Percentiles rank a stretch among this genome's conserved stretches.
phyloP scores from a whole-genome alignment of 2,113 vertebrate genomes.

The Pachypanchax playfairii region DNA sequence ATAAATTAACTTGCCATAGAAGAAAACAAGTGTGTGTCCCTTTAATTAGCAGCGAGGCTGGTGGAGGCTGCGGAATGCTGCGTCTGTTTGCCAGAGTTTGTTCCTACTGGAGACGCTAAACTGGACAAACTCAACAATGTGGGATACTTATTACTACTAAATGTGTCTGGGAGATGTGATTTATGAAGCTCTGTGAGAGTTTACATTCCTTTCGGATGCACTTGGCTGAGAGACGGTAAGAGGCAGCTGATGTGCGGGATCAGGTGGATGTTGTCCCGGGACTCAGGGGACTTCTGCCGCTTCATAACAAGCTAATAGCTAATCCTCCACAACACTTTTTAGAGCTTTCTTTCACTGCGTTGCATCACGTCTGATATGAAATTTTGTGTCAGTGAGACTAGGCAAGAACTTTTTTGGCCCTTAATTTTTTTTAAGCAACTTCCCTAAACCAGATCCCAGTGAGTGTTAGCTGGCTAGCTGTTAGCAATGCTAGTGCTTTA shows the following conservation, averaged over 20 bases:
- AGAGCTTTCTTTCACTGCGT: fast-evolving
- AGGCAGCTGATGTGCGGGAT: constrained; percentile 52
- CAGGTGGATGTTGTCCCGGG: constrained; percentile 72
- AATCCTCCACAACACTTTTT: neutral
- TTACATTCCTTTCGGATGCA: neutral
- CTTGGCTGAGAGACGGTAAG: constrained; percentile 63
- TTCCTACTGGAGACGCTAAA: constrained; percentile 68
- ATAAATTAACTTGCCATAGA: neutral
- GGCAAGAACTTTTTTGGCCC: neutral
- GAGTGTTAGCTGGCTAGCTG: constrained; percentile 17
- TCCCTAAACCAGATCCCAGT: neutral
- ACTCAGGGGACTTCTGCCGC: constrained; percentile 45
- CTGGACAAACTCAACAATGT: constrained; percentile 48
- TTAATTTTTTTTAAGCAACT: neutral
- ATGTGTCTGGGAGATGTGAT: constrained; percentile 13
- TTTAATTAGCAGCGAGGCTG: constrained; percentile 74
- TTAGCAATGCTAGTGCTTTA: constrained; percentile 59
- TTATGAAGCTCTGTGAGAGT: neutral
- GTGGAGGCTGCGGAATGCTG: constrained; percentile 77
- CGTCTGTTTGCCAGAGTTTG: constrained; percentile 74
- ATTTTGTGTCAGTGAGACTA: neutral
- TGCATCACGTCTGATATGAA: neutral
- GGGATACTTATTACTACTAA: constrained; percentile 32
- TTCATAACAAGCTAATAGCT: constrained; percentile 25
- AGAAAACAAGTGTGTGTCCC: constrained; percentile 72